Conservation (phyloP, 2,797 vertebrate species). For the Coregonus ussuriensis region DNA sequence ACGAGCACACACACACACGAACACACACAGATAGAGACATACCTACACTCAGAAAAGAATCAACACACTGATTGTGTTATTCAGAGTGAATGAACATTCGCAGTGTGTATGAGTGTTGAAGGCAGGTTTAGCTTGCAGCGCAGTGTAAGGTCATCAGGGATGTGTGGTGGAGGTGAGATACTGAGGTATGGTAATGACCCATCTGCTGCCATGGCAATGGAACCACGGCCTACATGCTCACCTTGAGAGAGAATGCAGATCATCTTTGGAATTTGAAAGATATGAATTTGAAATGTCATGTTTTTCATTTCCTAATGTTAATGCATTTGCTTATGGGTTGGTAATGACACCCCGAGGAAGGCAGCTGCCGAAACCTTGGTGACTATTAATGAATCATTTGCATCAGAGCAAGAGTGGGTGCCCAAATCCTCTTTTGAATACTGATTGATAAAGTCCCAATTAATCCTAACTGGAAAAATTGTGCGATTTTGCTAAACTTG, state of each 20-base stretch:
- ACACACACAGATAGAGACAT: not conserved
- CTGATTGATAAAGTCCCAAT: not conserved
- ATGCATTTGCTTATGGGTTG: not conserved
- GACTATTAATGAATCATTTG: not conserved
- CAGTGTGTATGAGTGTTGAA: not conserved
- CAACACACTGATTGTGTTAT: not conserved
- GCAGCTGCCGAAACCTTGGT: not conserved
- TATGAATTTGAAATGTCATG: not conserved
- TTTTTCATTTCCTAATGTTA: not conserved
- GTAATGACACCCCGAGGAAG: not conserved
- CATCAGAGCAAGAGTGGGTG: too few species aligned
- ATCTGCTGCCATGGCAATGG: slow-evolving; percentile 27
- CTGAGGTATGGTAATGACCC: slow-evolving; percentile 31
- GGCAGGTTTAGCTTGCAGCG: slow-evolving; percentile 8
- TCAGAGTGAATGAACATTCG: not conserved
- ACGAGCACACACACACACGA: slow-evolving; percentile 3
- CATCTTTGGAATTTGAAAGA: not conserved
- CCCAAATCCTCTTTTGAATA: too few species aligned
- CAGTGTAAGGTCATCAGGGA: slow-evolving; percentile 10
- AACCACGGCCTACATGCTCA: not conserved
- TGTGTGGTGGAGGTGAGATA: not conserved
- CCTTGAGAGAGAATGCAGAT: slow-evolving; percentile 27
- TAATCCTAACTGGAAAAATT: not conserved
- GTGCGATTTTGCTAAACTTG: not conserved
- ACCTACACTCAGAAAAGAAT: not conserved